phyloP scores from a whole-genome alignment of 2,113 vertebrate genomes.

The Oryzias javanicus region DNA sequence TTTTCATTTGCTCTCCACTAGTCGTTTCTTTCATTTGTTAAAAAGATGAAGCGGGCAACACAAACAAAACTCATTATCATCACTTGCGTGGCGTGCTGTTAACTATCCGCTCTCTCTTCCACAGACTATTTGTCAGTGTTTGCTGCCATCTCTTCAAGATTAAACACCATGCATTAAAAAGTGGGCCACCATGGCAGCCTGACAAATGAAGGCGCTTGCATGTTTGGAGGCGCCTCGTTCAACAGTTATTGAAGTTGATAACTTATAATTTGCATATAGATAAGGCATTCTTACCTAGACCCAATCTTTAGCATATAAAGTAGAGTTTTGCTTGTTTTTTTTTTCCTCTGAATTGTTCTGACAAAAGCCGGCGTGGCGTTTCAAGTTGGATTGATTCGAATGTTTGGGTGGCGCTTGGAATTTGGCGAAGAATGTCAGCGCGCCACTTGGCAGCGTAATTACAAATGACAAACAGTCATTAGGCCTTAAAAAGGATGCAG shows the following conservation, averaged over 20 bases:
- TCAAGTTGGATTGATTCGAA: slow-evolving; percentile 48
- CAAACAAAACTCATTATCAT: slow-evolving; percentile 64
- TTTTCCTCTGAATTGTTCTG: slow-evolving; percentile 42
- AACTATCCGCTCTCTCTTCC: slow-evolving; percentile 36
- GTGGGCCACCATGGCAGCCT: slow-evolving; percentile 65
- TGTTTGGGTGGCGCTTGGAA: slow-evolving; percentile 37
- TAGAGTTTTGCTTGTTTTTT: slow-evolving; percentile 53
- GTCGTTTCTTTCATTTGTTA: slow-evolving; percentile 55
- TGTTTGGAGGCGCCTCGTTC: slow-evolving; percentile 71
- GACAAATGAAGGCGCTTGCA: slow-evolving; percentile 73
- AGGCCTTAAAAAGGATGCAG: slow-evolving; percentile 27
- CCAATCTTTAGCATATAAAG: slow-evolving; percentile 80
- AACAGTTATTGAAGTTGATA: slow-evolving; percentile 78
- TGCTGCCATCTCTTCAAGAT: slow-evolving; percentile 63
- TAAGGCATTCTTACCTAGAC: slow-evolving; percentile 75
- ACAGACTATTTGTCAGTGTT: slow-evolving; percentile 60
- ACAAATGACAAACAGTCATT: slow-evolving; percentile 61
- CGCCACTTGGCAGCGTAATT: slow-evolving; percentile 56
- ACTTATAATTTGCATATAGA: slow-evolving; percentile 82
- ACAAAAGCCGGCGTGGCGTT: slow-evolving; percentile 55
- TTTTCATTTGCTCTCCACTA: slow-evolving; percentile 52
- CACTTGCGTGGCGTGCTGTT: slow-evolving; percentile 36
- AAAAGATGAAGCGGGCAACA: slow-evolving; percentile 62
- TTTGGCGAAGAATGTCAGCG: slow-evolving; percentile 38
- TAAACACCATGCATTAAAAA: slow-evolving; percentile 65